phyloP scores from a whole-genome alignment of 2,888 invertebrate species.

The Homarus gammarus region DNA sequence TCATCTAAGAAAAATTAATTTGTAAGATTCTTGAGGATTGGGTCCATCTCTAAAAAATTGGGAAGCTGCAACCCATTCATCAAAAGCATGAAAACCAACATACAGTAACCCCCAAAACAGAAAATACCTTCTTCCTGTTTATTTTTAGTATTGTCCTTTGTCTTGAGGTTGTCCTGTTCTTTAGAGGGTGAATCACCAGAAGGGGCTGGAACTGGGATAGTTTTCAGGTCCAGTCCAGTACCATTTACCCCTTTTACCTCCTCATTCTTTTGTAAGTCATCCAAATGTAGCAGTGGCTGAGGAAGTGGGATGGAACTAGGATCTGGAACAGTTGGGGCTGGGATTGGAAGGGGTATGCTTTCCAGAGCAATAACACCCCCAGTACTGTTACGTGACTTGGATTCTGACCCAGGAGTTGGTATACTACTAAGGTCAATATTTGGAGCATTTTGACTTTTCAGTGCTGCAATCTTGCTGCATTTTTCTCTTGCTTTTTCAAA shows the following conservation, averaged over 20 bases:
- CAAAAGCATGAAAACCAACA: no score
- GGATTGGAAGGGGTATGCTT: slow-evolving; percentile 29
- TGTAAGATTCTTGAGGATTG: no score
- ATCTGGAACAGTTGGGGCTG: slow-evolving; percentile 30
- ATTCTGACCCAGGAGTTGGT: background rate
- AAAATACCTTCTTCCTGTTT: slow-evolving; percentile 53
- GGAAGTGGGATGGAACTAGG: slow-evolving; percentile 58
- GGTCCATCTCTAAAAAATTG: no score
- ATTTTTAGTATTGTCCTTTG: slow-evolving; percentile 4
- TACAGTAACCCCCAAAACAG: background rate
- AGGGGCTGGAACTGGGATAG: slow-evolving; percentile 14
- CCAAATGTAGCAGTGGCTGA: background rate
- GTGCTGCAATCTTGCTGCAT: slow-evolving; percentile 3
- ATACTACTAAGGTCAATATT: background rate
- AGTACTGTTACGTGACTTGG: background rate
- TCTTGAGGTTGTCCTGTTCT: slow-evolving; percentile 11
- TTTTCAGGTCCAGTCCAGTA: slow-evolving; percentile 12
- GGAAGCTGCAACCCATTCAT: no score
- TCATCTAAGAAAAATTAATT: no score
- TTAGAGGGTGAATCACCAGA: background rate
- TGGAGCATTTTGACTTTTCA: slow-evolving; percentile 4
- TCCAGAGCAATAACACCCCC: slow-evolving; percentile 11
- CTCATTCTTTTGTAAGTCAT: background rate
- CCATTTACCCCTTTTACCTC: background rate
- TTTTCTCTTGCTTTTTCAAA: slow-evolving; percentile 12